Conservation (phyloP, 2,888 invertebrate genomes). For the Abrostola tripartita region DNA sequence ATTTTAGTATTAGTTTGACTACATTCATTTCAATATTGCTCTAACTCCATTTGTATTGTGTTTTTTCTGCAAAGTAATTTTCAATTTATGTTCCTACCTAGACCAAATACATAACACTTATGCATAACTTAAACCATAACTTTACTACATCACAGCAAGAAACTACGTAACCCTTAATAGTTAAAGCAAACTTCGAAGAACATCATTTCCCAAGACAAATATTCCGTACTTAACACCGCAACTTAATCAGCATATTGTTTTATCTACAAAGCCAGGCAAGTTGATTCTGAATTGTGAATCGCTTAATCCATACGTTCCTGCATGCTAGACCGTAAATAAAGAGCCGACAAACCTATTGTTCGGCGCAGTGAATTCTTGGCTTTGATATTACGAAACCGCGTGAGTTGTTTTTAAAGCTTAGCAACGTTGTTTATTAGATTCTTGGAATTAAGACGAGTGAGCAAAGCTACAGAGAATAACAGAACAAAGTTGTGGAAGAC, state of each 20-base stretch:
- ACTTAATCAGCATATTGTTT: conserved; percentile 44
- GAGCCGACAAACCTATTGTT: conserved; percentile 57
- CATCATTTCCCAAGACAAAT: conserved; percentile 4
- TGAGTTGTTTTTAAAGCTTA: conserved; percentile 34
- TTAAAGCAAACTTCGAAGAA: background rate
- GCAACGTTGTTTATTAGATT: conserved; percentile 35
- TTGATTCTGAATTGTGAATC: conserved; percentile 47
- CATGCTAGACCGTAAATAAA: conserved; percentile 55
- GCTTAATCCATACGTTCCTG: conserved; percentile 47
- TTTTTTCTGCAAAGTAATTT: too few species aligned
- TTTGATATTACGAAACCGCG: conserved; percentile 31
- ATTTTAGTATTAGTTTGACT: too few species aligned
- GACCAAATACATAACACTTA: too few species aligned
- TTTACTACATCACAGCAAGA: background rate
- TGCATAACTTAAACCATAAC: too few species aligned
- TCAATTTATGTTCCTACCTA: too few species aligned
- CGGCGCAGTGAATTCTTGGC: conserved; percentile 35
- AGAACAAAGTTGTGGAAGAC: conserved; percentile 21
- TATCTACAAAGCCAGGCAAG: conserved; percentile 43
- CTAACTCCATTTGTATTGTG: too few species aligned
- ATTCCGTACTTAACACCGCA: conserved; percentile 16
- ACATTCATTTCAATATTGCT: too few species aligned
- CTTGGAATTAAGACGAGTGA: conserved; percentile 28
- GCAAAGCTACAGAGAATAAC: conserved; percentile 22
- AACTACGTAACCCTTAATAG: background rate